Percentiles rank a stretch among this genome's conserved stretches.
Evolutionary conservation across 2,888 invertebrate genomes (phyloP).

Genomic region (Mellilla xanthometata): DNA sequence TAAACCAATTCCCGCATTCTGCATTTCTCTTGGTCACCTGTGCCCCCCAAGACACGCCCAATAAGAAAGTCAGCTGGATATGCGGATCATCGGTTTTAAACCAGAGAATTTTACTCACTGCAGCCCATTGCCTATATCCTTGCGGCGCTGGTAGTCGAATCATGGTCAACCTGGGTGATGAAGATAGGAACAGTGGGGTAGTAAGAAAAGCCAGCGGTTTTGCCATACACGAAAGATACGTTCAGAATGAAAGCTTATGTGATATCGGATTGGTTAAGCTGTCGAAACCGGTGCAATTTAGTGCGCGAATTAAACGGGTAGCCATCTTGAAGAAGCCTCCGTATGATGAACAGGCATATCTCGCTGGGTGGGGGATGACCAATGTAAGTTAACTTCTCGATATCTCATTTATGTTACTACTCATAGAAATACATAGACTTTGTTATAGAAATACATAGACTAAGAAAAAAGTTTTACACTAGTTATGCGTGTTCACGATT

Average conservation of each 20-base stretch:
- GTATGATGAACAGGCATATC: conserved; percentile 16
- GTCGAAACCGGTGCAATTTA: conserved; percentile 21
- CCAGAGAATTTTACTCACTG: conserved; percentile 16
- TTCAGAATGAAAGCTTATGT: conserved; percentile 10
- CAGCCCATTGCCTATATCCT: conserved; percentile 1
- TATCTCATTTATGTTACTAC: too few relatives aligned
- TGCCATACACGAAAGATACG: conserved; percentile 33
- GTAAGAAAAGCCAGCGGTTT: conserved; percentile 16
- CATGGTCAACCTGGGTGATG: not conserved
- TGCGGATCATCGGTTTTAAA: conserved; percentile 34
- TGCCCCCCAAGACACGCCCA: not conserved
- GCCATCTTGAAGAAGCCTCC: conserved; percentile 24
- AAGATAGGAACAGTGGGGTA: not conserved
- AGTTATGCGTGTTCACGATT: too few relatives aligned
- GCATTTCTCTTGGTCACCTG: conserved; percentile 25
- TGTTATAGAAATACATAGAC: too few relatives aligned
- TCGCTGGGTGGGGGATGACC: conserved; percentile 39
- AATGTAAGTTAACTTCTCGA: conserved; percentile 38
- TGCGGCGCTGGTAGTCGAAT: not conserved
- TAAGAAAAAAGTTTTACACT: too few relatives aligned
- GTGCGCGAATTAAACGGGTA: conserved; percentile 24
- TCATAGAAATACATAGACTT: too few relatives aligned
- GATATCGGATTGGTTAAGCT: conserved; percentile 39
- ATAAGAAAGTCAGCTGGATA: conserved; percentile 23
- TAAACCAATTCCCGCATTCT: conserved; percentile 25